Conservation (phyloP, 2,113 vertebrate species). For the Rhea pennata region DNA sequence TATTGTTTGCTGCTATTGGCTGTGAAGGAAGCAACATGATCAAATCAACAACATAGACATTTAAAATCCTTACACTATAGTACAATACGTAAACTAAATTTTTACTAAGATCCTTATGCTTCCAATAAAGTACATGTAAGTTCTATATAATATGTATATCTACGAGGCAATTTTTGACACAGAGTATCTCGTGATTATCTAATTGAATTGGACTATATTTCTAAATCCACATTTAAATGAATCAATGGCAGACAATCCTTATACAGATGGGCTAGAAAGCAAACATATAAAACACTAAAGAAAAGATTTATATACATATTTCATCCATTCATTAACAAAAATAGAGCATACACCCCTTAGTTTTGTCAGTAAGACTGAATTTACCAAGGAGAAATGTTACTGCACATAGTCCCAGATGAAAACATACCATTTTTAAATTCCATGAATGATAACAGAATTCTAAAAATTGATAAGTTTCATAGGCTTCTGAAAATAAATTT, state of each 20-base stretch:
- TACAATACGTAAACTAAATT: not conserved
- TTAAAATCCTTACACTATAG: not conserved
- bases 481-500: not conserved
- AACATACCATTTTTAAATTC: not conserved
- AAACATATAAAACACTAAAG: not conserved
- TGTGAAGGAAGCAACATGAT: not conserved
- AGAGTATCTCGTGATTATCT: constrained; percentile 10
- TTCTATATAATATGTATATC: not conserved
- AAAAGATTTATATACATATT: not conserved
- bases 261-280: not conserved
- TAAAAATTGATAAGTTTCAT: not conserved
- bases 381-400: not conserved
- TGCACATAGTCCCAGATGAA: not conserved
- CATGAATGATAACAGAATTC: not conserved
- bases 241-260: constrained; percentile 17
- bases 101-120: not conserved
- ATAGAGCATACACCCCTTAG: not conserved
- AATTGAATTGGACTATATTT: constrained; percentile 15
- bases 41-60: not conserved
- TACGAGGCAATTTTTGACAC: not conserved
- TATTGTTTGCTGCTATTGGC: not conserved
- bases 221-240: constrained; percentile 23
- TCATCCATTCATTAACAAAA: constrained; percentile 20
- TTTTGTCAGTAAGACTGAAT: not conserved
- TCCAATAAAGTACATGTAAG: not conserved